These are phyloP conservation scores for Eidolon helvum DNA, from an alignment of 2,113 vertebrate genomes.

Conservation along the genomic window DNA sequence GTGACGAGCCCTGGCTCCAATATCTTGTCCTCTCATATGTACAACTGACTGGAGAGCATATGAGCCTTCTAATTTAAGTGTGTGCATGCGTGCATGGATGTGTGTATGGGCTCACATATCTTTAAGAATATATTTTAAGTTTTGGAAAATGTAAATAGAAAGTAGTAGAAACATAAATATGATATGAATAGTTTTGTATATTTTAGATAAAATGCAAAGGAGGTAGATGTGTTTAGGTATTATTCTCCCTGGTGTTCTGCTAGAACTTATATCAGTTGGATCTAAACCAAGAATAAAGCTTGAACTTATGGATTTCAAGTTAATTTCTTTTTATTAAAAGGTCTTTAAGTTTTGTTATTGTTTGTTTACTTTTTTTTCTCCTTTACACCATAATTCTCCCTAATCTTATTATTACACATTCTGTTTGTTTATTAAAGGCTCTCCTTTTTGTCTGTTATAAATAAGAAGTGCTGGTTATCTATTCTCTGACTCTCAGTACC, in stretches of 20 bases:
- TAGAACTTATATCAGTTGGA: not conserved
- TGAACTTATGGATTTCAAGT: not conserved
- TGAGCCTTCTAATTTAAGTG: accelerated
- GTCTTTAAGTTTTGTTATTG: not conserved
- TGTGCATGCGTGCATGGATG: no score
- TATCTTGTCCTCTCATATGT: not conserved
- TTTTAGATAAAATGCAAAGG: not conserved
- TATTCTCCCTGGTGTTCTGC: not conserved
- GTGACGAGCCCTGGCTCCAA: accelerated
- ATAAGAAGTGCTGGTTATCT: not conserved
- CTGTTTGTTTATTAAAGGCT: not conserved
- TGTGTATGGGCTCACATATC: no score
- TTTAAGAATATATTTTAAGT: not conserved
- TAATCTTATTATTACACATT: not conserved
- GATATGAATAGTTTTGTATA: not conserved
- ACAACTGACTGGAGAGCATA: not conserved
- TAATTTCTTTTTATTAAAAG: not conserved
- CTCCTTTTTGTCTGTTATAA: not conserved
- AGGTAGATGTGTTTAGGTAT: not conserved
- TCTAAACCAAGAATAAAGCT: not conserved
- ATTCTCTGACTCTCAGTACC: not conserved
- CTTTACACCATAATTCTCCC: not conserved
- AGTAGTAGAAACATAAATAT: not conserved
- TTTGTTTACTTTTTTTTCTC: not conserved
- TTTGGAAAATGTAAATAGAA: not conserved